Evolutionary conservation across 1,140 invertebrate species (phyloP).

Genomic region (Kradibia gibbosae): DNA sequence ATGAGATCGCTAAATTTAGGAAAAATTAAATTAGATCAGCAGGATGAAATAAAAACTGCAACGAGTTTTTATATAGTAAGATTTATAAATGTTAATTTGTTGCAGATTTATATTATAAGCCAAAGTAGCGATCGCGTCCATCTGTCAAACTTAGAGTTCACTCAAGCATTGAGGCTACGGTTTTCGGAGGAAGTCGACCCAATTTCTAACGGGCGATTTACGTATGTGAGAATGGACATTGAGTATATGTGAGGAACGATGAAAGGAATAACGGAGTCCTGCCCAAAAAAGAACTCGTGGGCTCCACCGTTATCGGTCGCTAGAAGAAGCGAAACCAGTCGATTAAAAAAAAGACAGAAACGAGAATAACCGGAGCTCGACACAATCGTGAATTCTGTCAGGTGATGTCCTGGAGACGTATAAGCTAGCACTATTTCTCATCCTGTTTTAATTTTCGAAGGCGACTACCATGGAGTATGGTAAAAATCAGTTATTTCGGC

Average conservation of each 20-base stretch:
- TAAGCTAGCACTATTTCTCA: background rate
- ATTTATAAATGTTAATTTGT: background rate
- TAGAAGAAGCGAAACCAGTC: constrained; percentile 66
- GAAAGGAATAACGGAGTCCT: constrained; percentile 64
- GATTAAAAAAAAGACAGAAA: constrained; percentile 47
- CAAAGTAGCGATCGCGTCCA: background rate
- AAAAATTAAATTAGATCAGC: no score
- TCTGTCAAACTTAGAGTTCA: background rate
- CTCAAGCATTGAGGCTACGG: constrained; percentile 13
- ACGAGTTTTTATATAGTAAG: no score
- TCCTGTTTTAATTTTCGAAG: background rate
- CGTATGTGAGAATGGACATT: constrained; percentile 12
- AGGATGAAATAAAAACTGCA: no score
- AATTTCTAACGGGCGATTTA: constrained; percentile 61
- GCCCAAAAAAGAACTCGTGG: constrained; percentile 60
- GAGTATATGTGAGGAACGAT: constrained; percentile 23
- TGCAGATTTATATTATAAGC: background rate
- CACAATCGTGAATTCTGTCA: constrained; percentile 29
- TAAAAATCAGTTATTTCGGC: background rate
- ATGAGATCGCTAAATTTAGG: no score
- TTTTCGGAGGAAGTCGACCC: constrained; percentile 50
- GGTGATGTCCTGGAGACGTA: background rate
- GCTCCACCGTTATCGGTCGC: constrained; percentile 63
- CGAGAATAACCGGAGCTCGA: constrained; percentile 37
- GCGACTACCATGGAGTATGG: background rate